A percentile compares a stretch with the other conserved stretches of the same genome.
These are phyloP conservation scores for Ardeotis arabs DNA, from an alignment of 2,113 vertebrate genomes.

Conservation along the genomic window DNA sequence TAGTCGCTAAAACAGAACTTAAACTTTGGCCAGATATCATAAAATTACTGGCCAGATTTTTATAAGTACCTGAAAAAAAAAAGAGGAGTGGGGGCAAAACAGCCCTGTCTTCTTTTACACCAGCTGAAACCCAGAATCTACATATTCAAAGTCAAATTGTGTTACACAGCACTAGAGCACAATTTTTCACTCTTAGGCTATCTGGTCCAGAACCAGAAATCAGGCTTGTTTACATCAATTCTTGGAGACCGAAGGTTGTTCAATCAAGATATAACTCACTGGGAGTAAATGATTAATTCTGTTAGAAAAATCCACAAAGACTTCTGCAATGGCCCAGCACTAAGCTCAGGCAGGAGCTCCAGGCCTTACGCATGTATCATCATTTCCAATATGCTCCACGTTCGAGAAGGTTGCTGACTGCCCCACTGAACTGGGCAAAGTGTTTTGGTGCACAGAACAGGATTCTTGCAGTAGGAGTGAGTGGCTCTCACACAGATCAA, in stretches of 20 bases:
- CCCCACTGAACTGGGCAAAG: not conserved
- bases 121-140: not conserved
- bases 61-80: not conserved
- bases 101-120: not conserved
- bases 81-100: not conserved
- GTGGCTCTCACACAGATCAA: not conserved
- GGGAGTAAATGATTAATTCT: not conserved
- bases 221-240: not conserved
- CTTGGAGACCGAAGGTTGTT: not conserved
- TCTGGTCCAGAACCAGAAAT: not conserved
- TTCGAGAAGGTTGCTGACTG: not conserved
- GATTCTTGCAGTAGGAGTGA: not conserved
- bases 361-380: rapidly evolving
- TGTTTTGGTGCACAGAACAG: not conserved
- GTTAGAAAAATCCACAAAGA: not conserved
- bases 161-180: not conserved
- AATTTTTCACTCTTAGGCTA: not conserved
- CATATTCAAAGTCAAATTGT: not conserved
- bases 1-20: not conserved
- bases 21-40: not conserved
- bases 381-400: not conserved
- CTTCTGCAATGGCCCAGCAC: not conserved
- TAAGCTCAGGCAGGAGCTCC: not conserved
- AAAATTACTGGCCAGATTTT: not conserved
- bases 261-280: not conserved